Base-by-base conservation (phyloP, 2,113 vertebrate species). In the Actenoides hombroni region DNA sequence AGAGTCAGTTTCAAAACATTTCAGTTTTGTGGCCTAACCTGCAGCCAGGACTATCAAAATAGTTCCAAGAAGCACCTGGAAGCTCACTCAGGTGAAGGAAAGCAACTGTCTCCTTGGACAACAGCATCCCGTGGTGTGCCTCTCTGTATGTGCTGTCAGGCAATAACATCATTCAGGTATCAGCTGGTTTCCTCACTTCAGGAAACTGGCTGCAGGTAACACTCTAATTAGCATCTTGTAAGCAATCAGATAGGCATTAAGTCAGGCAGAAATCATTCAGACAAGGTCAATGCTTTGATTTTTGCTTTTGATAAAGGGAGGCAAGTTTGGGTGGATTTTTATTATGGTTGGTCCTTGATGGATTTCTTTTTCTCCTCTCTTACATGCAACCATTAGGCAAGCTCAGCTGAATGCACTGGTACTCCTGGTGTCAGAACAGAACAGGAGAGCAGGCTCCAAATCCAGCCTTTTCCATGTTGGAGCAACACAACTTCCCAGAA, bases 371-470 rank as follows among this genome's bases (percentile, higher is more conserved):
- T 60, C 63, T 83, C 13, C 28, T 19, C 15, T 76, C 39, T 65
- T 28, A 17, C 25, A 12, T 29, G 26, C 23, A 44, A 8, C 16
- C n/a, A 28, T 10, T 56, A 76, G 65, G 53, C 37, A 82, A 85
- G 33, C 8, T 54, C 82, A 70, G 33, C 6, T 46, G 49, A 46
- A 81, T 0, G 5, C 16, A 37, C 28, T 0, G 1, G 7, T 1
- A 2, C 26, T 70, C 6, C 31, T 0, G 3, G 35, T 44, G 40
- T n/a, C 40, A 39, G 51, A 79, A 75, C 4, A 49, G n/a, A 44
- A 46, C 6, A 61, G 44, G 40, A 79, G 16, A 61, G 37, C 39
- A 65, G 23, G 33, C 40, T 78, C n/a, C 51, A 74, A 65, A 64
- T 33, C 51, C 37, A 48, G 29, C 5, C 42, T 67, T 25, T 67